Conservation (phyloP, 1,140 invertebrate genomes). For the Eumaeus atala region DNA sequence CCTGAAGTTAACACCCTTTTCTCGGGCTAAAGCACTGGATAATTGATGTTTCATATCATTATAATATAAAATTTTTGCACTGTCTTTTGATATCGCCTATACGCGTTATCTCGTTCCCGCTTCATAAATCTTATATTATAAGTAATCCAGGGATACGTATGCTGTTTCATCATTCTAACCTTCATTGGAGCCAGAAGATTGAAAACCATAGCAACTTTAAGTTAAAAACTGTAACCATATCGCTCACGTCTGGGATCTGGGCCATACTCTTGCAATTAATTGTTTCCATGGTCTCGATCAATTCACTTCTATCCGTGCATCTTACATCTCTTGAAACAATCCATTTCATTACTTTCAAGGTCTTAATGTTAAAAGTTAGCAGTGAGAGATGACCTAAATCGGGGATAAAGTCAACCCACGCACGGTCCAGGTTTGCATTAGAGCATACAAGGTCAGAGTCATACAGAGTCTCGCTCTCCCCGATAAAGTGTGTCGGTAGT, state of each 20-base stretch:
- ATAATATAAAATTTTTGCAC: neutral
- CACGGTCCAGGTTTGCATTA: neutral
- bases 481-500: no score
- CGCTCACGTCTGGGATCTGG: conserved; percentile 2
- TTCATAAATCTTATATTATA: neutral
- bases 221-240: conserved; percentile 5
- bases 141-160: conserved; percentile 10
- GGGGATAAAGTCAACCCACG: conserved; percentile 3
- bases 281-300: neutral
- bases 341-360: conserved; percentile 7
- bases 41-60: neutral
- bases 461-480: conserved; percentile 13
- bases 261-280: neutral
- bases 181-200: neutral
- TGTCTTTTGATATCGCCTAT: neutral
- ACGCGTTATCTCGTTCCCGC: neutral
- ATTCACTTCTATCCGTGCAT: conserved; percentile 7
- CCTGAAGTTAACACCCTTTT: neutral
- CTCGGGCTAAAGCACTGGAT: neutral
- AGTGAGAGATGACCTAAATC: conserved; percentile 12
- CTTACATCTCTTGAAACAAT: neutral
- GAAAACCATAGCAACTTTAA: neutral
- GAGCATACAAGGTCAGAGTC: conserved; percentile 12
- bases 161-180: conserved; percentile 5
- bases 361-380: neutral